Evolutionary conservation across 2,888 invertebrate species (phyloP), one percentile per base, ranked within the genome.

Genomic region (Scaptomyza tumidula): DNA sequence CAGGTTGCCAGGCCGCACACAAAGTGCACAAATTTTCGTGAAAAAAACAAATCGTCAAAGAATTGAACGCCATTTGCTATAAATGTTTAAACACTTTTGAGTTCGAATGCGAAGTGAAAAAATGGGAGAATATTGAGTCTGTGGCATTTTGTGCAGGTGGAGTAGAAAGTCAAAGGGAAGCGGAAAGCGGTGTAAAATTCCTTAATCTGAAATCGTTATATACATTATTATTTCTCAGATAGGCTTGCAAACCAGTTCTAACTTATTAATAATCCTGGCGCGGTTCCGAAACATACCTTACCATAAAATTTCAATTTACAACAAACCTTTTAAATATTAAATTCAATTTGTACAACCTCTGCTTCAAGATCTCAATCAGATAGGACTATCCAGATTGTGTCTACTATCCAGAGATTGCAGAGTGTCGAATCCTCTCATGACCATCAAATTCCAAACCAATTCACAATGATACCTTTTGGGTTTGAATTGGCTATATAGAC

Each of bases 401-500:
- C 44, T 29, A n/a, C 44, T 27, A 33, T 7, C 39, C 31, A 48
- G 44, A 48, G 44, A 56, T 70, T 41, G 14, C 39, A 39, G 7
- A 14, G 3, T 27, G 13, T 10, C 46, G 50, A 58, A 54, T 65
- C 55, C 55, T 65, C 39, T 35, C 13, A 35, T 24, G 43, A 24
- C 59, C 59, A 63, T 74, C 55, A 78, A 78, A 57, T 68, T 49
- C 62, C 55, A 52, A 52, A 44, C 45, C 56, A 68, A 73, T 68
- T 54, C 45, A 39, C 49, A 53, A 41, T 44, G 33, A 56, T 59
- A 49, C 62, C 46, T 45, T 56, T 56, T 65, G 43, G 50, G 29
- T 11, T 33, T 11, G 78, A 78, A 79, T 81, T 79, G 82, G 63
- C 82, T 35, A 68, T 78, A 61, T 62, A 70, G 65, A 77, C 66